Evolutionary conservation across 2,797 vertebrate species (phyloP), one percentile per base, ranked within the genome.

Genomic region (Margarornis squamiger): DNA sequence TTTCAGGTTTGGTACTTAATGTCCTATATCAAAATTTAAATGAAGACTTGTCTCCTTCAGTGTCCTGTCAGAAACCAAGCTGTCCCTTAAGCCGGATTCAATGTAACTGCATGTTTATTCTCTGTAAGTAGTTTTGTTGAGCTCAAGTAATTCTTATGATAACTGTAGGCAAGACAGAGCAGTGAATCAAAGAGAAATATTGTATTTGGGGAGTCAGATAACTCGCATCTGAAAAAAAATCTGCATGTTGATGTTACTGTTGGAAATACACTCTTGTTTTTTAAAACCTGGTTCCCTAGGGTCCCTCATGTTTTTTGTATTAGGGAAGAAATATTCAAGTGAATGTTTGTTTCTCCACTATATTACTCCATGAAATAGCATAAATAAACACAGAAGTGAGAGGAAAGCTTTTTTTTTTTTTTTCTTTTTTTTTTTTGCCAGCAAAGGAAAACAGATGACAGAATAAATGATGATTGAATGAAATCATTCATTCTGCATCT

Each of bases 311-410:
- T 87, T 94, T 92, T 94, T 68, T 2, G 0, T 86, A 88, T 89
- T 73, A 93, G 24, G 38, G 46, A 93, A 95, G 45, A 94, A 91
- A 91, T 65, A 72, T 72, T 74, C 18, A 80, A 85, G 38, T 27
- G 49, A 85, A 79, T 87, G 7, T 46, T 91, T 63, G 45, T 89
- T 93, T 80, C 45, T 92, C 39, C 12, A 39, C 63, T 91, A 34
- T 73, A 87, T 87, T 52, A 29, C 45, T 82, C 41, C 13, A n/a
- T 67, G 61, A 89, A 90, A 92, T 85, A 72, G 30, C 49, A 89
- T 68, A 87, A 92, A 87, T 74, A 93, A 74, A 89, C 71, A 16
- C 34, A 87, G 49, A 71, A 91, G 49, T 93, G 30, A 73, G n/a
- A 87, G 5, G 10, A 86, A 92, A 95, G 7, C 2, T 2, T 59